These are phyloP conservation scores for Pantelozetes paolii DNA, from an alignment of 2,888 invertebrate species.

Conservation along the genomic window DNA sequence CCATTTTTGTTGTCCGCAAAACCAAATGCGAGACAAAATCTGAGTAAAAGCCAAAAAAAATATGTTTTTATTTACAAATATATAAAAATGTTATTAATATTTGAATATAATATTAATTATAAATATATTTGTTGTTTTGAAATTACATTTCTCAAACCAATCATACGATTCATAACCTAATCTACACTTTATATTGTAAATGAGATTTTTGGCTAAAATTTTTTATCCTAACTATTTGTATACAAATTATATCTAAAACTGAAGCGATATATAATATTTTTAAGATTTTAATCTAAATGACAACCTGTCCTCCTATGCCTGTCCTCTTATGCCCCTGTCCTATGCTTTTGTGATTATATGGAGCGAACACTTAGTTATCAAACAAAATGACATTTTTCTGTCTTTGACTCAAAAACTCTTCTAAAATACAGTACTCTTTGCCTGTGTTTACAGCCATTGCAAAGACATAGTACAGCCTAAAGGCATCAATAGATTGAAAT, in stretches of 20 bases:
- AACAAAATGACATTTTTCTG: slow-evolving; percentile 11
- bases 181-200: background rate
- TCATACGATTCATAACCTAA: background rate
- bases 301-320: background rate
- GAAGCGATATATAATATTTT: no score
- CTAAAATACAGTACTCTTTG: background rate
- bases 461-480: background rate
- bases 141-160: background rate
- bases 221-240: background rate
- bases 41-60: background rate
- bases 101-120: no score
- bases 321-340: background rate
- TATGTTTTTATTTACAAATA: slow-evolving; percentile 25
- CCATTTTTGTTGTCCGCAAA: background rate
- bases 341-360: slow-evolving; percentile 23
- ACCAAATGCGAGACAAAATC: background rate
- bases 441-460: background rate
- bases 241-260: no score
- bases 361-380: background rate
- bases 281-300: background rate
- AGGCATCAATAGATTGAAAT: background rate
- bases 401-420: background rate
- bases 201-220: background rate
- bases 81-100: background rate
- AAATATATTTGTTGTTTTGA: background rate